Base-by-base conservation (phyloP, 1,140 invertebrate species). In the Forficula auricularia region DNA sequence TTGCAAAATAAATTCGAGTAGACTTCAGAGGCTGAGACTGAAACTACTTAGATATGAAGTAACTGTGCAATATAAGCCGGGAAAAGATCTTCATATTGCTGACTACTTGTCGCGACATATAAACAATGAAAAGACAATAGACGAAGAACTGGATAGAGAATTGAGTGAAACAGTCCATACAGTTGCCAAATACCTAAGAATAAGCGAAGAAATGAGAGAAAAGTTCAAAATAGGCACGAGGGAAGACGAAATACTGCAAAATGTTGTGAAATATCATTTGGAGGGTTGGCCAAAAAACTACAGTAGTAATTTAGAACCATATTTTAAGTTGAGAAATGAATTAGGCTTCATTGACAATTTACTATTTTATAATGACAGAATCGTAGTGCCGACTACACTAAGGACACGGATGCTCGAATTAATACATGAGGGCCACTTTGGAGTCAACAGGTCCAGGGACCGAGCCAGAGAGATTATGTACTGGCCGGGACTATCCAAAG, bases 31-130 rank as follows among this genome's bases (percentile, higher is more conserved):
- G 8, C 56, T 64, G 54, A 46, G 59, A 7, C 42, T 65, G 12
- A 48, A 52, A 22, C 18, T 62, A 6, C 54, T 42, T 16, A 51
- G 53, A 30, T 66, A 62, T 49, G 47, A 52, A 19, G 43, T 57
- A 20, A 50, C 52, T n/a, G 43, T n/a, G n/a, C n/a, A n/a, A n/a
- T 53, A 60, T 48, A 52, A 50, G 45, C 55, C 54, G 30, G 64
- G 65, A 4, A 66, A 62, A 54, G 52, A 55, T 18, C 50, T 68
- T 47, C 57, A 54, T 46, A 49, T 65, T 22, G 54, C 61, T 37
- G 62, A 67, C 52, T 56, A 56, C n/a, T 53, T 62, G 48, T 58
- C 61, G 44, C 44, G 64, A 51, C 48, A 52, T 9, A 43, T 53
- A 32, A 40, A 48, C n/a, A 45, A 40, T 45, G 9, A 48, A 16